phyloP scores from a whole-genome alignment of 1,140 invertebrate species.

The Pseudomyrmex dendroicus region DNA sequence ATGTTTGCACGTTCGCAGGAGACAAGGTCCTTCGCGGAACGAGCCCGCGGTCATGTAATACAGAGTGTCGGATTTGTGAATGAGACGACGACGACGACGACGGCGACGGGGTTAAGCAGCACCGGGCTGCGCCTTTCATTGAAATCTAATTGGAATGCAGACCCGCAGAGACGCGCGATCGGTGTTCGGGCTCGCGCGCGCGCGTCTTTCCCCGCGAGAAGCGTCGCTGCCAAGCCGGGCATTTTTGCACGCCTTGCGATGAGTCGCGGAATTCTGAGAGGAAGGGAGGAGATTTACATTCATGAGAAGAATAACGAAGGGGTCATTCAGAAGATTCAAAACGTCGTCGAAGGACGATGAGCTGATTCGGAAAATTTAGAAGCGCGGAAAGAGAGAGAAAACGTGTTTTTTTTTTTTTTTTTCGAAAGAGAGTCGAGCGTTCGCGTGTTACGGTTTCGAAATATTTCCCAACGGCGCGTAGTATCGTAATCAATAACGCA shows the following conservation, averaged over 20 bases:
- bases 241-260: slow-evolving; percentile 76
- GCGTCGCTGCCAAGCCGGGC: slow-evolving; percentile 72
- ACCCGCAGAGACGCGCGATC: slow-evolving; percentile 70
- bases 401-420: neutral
- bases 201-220: slow-evolving; percentile 57
- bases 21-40: slow-evolving; percentile 64
- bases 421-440: neutral
- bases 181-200: slow-evolving; percentile 58
- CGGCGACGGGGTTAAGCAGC: slow-evolving; percentile 63
- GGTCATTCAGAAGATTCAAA: slow-evolving; percentile 14
- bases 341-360: neutral
- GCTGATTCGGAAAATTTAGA: neutral
- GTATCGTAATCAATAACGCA: slow-evolving; percentile 15
- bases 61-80: slow-evolving; percentile 78
- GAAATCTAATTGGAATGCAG: slow-evolving; percentile 81
- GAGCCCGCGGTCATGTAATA: slow-evolving; percentile 58
- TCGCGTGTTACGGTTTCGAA: neutral
- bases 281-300: slow-evolving; percentile 28
- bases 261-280: slow-evolving; percentile 59
- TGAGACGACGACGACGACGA: slow-evolving; percentile 72
- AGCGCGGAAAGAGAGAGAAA: neutral
- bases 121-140: slow-evolving; percentile 77
- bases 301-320: neutral
- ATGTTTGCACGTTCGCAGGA: slow-evolving; percentile 54
- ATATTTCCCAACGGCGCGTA: neutral